Conservation (phyloP, 2,113 vertebrate species). For the Lota lota region DNA sequence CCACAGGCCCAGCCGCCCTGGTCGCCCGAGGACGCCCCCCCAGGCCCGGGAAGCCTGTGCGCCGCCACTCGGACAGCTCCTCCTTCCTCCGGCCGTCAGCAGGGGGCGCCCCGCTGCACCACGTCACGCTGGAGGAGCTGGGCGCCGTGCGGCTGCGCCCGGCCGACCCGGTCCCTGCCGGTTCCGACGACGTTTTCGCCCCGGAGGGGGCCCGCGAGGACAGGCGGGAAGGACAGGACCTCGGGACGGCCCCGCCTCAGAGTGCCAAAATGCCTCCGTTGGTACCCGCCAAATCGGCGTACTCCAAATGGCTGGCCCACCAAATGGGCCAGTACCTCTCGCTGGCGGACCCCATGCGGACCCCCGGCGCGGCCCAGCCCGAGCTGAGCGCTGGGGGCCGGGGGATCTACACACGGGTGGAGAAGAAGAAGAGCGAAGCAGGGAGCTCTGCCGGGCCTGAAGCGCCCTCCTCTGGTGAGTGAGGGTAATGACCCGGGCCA, state of each 20-base stretch:
- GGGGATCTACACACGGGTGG: too few relatives aligned
- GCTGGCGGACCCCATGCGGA: too few relatives aligned
- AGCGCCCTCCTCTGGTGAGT: background rate
- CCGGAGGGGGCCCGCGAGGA: background rate
- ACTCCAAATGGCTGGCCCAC: constrained; percentile 31
- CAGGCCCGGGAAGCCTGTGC: constrained; percentile 16
- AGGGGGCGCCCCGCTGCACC: background rate
- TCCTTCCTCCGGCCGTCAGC: constrained; percentile 16
- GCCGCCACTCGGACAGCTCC: constrained; percentile 49
- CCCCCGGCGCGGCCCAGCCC: too few relatives aligned
- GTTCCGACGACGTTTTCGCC: constrained; percentile 32
- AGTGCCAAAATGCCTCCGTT: constrained; percentile 34
- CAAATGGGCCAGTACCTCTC: constrained; percentile 25
- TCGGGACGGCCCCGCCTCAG: background rate
- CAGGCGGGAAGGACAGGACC: background rate
- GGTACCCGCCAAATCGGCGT: constrained; percentile 39
- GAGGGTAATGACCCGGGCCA: background rate
- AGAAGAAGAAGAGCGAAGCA: too few relatives aligned
- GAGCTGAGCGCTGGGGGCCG: too few relatives aligned
- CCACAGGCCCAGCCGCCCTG: too few relatives aligned
- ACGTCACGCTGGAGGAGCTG: constrained; percentile 23
- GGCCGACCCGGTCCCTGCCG: background rate
- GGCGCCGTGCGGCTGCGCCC: background rate
- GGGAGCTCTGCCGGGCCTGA: too few relatives aligned
- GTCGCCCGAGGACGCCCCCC: background rate